Conservation (phyloP, 2,113 vertebrate genomes). For the Mesembrinibis cayennensis region DNA sequence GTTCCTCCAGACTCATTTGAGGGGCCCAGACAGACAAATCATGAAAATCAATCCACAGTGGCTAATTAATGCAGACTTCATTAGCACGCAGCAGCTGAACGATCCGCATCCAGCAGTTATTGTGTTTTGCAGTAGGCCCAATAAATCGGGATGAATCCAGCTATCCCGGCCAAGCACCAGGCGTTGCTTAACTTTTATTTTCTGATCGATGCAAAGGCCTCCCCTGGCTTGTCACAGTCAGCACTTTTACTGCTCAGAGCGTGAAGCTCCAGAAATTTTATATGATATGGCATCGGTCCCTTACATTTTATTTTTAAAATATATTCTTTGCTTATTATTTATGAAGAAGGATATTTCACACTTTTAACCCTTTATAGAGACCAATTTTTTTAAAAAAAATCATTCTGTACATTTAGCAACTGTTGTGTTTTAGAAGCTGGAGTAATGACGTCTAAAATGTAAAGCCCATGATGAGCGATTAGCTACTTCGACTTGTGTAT, state of each 20-base stretch:
- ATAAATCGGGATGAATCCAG: neutral
- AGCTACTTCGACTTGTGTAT: neutral
- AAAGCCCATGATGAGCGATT: neutral
- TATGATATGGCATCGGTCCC: neutral
- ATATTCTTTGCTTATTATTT: neutral
- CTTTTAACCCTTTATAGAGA: neutral
- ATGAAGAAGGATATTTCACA: neutral
- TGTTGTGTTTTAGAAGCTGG: neutral
- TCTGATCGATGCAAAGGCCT: neutral
- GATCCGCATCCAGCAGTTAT: neutral
- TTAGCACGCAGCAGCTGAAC: slow-evolving; percentile 15
- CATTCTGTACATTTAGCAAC: accelerated
- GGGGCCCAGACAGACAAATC: slow-evolving; percentile 36
- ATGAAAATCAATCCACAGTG: slow-evolving; percentile 17
- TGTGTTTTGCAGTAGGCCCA: neutral
- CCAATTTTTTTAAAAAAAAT: accelerated
- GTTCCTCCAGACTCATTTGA: neutral
- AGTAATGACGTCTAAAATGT: neutral
- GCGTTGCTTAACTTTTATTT: neutral
- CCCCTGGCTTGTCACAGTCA: neutral
- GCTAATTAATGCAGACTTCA: slow-evolving; percentile 54
- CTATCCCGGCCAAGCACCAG: neutral
- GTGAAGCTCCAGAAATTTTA: neutral
- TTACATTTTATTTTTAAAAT: neutral
- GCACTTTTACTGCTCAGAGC: neutral